Evolutionary conservation across 2,113 vertebrate genomes (phyloP).

Genomic region (Lynx canadensis): DNA sequence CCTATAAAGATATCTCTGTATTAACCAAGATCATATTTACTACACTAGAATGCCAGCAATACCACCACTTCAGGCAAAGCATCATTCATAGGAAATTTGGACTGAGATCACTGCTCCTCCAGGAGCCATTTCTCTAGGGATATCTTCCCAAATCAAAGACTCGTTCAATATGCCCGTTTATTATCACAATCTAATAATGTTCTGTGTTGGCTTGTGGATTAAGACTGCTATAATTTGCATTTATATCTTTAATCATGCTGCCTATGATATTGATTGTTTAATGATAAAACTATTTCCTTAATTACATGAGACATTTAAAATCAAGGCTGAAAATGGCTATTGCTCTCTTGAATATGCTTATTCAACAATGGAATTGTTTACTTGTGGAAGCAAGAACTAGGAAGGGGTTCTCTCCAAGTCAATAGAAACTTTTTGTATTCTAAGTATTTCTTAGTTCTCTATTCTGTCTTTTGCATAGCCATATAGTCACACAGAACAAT

Average conservation of each 20-base stretch:
- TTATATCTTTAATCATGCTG: neutral
- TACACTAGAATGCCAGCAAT: neutral
- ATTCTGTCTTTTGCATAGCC: neutral
- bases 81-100: neutral
- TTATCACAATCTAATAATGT: neutral
- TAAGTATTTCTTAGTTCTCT: neutral
- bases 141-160: neutral
- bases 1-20: neutral
- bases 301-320: neutral
- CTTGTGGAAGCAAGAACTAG: neutral
- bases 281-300: neutral
- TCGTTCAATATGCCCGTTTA: neutral
- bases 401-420: neutral
- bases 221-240: neutral
- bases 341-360: neutral
- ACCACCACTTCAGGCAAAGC: neutral
- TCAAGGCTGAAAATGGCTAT: neutral
- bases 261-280: neutral
- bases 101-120: neutral
- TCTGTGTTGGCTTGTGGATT: neutral
- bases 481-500: neutral
- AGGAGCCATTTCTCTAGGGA: neutral
- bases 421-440: neutral
- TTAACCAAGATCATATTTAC: neutral
- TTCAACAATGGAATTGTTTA: neutral